Evolutionary conservation across 2,797 vertebrate species (phyloP).

Genomic region (Phrynocephalus vlangalii): DNA sequence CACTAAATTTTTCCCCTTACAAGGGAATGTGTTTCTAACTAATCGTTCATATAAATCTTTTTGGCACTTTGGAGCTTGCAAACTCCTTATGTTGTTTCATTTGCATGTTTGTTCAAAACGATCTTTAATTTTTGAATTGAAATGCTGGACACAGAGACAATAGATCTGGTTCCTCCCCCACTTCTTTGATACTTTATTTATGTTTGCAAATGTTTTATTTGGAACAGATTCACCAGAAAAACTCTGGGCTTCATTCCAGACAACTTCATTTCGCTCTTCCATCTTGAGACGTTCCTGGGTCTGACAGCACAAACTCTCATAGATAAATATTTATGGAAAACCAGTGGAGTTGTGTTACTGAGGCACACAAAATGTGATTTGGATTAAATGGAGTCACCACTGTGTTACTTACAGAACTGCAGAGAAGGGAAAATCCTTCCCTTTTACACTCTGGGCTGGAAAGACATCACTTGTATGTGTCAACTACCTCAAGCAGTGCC

Average conservation of each 20-base stretch:
- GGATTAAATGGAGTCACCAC: background rate
- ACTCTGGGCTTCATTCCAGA: slow-evolving; percentile 57
- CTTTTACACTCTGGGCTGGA: slow-evolving; percentile 9
- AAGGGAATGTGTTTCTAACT: slow-evolving; percentile 43
- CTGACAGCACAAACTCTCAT: slow-evolving; percentile 32
- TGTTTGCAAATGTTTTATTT: slow-evolving; percentile 56
- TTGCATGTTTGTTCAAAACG: background rate
- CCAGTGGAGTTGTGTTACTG: slow-evolving; percentile 25
- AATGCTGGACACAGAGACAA: background rate
- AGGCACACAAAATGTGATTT: slow-evolving; percentile 19
- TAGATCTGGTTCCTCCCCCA: background rate
- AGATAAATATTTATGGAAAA: slow-evolving; percentile 65
- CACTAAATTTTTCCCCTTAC: slow-evolving; percentile 56
- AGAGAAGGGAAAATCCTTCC: background rate
- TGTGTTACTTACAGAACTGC: background rate
- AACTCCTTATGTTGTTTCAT: slow-evolving; percentile 36
- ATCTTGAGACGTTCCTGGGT: slow-evolving; percentile 58
- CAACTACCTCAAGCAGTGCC: too few species aligned
- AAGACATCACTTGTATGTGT: background rate
- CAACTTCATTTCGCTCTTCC: slow-evolving; percentile 59
- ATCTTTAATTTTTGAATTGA: slow-evolving; percentile 34
- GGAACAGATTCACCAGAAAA: slow-evolving; percentile 53
- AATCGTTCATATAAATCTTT: slow-evolving; percentile 42
- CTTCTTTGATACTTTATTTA: slow-evolving; percentile 23
- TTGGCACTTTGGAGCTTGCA: slow-evolving; percentile 12